Evolutionary conservation across 92 coral and sea anemone species (phyloP).

Genomic region (Montipora capitata): DNA sequence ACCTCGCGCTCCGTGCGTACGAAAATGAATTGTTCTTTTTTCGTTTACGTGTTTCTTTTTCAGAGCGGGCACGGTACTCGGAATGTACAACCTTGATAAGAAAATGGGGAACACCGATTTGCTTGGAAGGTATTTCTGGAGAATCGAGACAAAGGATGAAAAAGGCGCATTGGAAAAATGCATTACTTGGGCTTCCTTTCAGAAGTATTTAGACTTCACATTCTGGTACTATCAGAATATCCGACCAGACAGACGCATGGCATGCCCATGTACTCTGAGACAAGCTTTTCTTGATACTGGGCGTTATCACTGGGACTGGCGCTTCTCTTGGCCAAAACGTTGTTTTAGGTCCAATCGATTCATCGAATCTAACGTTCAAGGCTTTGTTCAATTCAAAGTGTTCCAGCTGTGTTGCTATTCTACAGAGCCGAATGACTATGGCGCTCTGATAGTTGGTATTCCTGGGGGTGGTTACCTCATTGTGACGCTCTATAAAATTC

Average conservation of each 20-base stretch:
- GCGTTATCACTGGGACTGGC: background rate
- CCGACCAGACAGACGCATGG: background rate
- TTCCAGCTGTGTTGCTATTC: constrained; percentile 73
- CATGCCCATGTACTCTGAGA: constrained; percentile 66
- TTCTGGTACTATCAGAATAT: background rate
- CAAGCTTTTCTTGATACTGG: constrained; percentile 71
- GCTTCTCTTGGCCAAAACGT: background rate
- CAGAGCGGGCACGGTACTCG: constrained; percentile 8
- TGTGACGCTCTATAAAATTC: background rate
- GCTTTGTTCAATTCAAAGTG: background rate
- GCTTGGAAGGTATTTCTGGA: constrained; percentile 39
- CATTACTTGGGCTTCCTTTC: constrained; percentile 25
- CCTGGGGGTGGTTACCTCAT: constrained; percentile 41
- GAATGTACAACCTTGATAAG: constrained; percentile 31
- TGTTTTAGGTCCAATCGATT: constrained; percentile 8
- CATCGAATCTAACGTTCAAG: background rate
- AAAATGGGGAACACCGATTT: constrained; percentile 25
- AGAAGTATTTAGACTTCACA: background rate
- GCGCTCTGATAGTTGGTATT: constrained; percentile 50
- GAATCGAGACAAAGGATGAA: constrained; percentile 9
- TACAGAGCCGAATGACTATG: constrained; percentile 5
- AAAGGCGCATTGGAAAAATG: constrained; percentile 37
- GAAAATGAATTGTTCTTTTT: too few species aligned
- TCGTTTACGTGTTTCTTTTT: too few species aligned
- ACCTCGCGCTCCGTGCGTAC: too few species aligned